These are phyloP conservation scores for Campaea margaritaria DNA, from an alignment of 2,888 invertebrate species.

Conservation along the genomic window DNA sequence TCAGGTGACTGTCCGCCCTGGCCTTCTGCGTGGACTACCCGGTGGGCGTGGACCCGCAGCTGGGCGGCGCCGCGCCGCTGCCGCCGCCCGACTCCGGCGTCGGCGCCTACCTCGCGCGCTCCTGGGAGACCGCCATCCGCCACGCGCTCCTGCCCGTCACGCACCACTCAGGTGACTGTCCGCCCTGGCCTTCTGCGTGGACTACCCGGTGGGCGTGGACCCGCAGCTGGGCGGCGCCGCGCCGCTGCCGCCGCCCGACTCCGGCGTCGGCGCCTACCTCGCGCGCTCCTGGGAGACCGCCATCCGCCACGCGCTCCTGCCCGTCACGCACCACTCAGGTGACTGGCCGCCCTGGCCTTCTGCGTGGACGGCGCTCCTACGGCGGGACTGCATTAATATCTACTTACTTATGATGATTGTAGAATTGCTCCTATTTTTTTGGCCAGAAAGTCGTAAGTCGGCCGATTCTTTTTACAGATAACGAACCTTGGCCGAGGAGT, in stretches of 20 bases:
- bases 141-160: conserved; percentile 98
- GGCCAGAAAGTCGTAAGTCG: too few species aligned
- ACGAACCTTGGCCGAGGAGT: too few species aligned
- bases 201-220: too few species aligned
- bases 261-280: conserved; percentile 94
- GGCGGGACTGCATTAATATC: too few species aligned
- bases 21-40: too few species aligned
- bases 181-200: too few species aligned
- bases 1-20: conserved; percentile 42
- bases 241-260: conserved; percentile 83
- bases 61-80: conserved; percentile 44
- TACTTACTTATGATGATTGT: too few species aligned
- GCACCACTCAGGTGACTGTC: conserved; percentile 46
- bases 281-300: conserved; percentile 98
- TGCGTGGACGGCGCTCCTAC: too few species aligned
- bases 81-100: conserved; percentile 90
- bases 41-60: conserved; percentile 23
- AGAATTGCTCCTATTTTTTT: too few species aligned
- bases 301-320: conserved; percentile 96
- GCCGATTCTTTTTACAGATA: too few species aligned
- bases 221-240: conserved; percentile 40
- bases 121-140: conserved; percentile 97
- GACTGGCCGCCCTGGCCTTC: too few species aligned
- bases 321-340: conserved; percentile 87
- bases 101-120: conserved; percentile 94